phyloP scores from a whole-genome alignment of 2,888 invertebrate species.

The Cetonia aurata region DNA sequence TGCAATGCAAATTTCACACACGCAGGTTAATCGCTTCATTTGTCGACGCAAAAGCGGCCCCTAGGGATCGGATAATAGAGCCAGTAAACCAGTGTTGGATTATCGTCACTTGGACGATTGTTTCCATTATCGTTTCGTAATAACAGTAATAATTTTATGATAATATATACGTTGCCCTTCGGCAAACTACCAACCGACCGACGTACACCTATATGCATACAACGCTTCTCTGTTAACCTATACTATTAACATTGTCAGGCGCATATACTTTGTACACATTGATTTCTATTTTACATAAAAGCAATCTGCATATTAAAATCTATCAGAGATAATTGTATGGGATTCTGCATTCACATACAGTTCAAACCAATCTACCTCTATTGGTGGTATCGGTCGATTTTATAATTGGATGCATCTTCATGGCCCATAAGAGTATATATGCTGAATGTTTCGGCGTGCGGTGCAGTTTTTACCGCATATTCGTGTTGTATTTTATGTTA shows the following conservation, averaged over 20 bases:
- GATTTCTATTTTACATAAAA: slow-evolving; percentile 39
- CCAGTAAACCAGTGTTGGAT: too few relatives aligned
- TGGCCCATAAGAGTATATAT: not conserved
- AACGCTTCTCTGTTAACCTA: not conserved
- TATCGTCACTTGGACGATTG: not conserved
- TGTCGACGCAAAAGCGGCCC: too few relatives aligned
- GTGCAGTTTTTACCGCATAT: not conserved
- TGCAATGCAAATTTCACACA: too few relatives aligned
- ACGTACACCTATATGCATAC: not conserved
- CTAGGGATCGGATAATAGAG: too few relatives aligned
- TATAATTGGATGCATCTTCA: slow-evolving; percentile 7
- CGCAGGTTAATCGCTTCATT: too few relatives aligned
- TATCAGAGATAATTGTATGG: not conserved
- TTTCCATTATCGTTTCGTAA: not conserved
- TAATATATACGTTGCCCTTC: slow-evolving; percentile 3
- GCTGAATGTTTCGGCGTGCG: not conserved
- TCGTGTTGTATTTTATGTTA: not conserved
- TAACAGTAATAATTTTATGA: slow-evolving; percentile 11
- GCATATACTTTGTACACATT: slow-evolving; percentile 10
- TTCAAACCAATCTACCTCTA: not conserved
- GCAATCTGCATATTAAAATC: slow-evolving; percentile 37
- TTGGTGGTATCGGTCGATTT: slow-evolving; percentile 14
- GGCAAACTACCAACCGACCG: too few relatives aligned
- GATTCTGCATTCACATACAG: not conserved
- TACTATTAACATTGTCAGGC: too few relatives aligned